These are phyloP conservation scores for Odobenus rosmarus DNA, from an alignment of 2,113 vertebrate genomes.

Conservation along the genomic window DNA sequence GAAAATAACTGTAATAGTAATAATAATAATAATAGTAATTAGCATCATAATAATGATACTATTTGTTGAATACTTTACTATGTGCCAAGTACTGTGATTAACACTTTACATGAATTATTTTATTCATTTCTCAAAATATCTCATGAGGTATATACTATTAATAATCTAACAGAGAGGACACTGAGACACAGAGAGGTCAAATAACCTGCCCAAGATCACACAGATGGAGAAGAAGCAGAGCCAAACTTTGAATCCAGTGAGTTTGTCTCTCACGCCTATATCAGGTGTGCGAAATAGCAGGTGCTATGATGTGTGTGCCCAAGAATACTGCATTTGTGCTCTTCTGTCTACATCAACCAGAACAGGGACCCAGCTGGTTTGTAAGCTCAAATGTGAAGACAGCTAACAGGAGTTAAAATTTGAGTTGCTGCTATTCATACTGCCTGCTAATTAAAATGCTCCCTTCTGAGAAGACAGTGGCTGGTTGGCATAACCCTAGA, in stretches of 20 bases:
- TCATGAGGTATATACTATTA: background rate
- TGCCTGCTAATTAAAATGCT: slow-evolving; percentile 63
- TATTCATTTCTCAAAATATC: slow-evolving; percentile 27
- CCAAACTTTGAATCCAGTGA: background rate
- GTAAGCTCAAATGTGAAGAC: background rate
- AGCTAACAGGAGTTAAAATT: slow-evolving; percentile 11
- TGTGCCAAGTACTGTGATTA: background rate
- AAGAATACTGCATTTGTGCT: background rate
- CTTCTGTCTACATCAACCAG: background rate
- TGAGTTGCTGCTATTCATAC: slow-evolving; percentile 42
- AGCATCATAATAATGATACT: background rate
- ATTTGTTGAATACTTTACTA: slow-evolving; percentile 16
- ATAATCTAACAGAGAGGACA: background rate
- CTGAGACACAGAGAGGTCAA: background rate
- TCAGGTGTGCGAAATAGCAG: background rate
- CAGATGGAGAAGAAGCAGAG: background rate
- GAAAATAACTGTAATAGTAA: background rate
- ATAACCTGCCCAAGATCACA: background rate
- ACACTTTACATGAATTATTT: background rate
- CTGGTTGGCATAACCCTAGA: slow-evolving; percentile 12
- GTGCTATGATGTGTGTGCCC: background rate
- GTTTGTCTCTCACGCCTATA: background rate
- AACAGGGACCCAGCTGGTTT: background rate
- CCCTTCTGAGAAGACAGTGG: slow-evolving; percentile 49
- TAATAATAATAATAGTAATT: background rate